Evolutionary conservation across 2,797 vertebrate genomes (phyloP).

Genomic region (Sparus aurata): DNA sequence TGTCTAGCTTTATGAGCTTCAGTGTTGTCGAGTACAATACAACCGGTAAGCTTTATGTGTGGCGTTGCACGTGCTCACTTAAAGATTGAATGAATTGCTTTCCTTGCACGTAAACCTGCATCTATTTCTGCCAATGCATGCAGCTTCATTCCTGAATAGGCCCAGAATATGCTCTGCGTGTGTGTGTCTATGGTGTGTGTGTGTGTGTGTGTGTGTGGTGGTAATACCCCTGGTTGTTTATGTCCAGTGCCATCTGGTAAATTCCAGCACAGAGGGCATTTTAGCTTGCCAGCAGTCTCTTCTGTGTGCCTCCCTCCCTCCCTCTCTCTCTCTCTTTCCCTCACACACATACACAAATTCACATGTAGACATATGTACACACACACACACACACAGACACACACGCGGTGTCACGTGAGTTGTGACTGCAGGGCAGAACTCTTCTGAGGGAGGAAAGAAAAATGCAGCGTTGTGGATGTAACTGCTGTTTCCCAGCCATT

Average conservation of each 20-base stretch:
- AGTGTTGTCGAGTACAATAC: neutral
- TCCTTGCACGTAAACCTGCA: slow-evolving; percentile 17
- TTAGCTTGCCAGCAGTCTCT: slow-evolving; percentile 68
- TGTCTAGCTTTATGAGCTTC: neutral
- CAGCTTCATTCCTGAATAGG: slow-evolving; percentile 16
- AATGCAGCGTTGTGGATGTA: slow-evolving; percentile 64
- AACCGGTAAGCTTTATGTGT: neutral
- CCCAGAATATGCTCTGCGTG: slow-evolving; percentile 2
- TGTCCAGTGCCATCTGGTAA: slow-evolving; percentile 78
- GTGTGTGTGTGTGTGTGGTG: slow-evolving; percentile 22
- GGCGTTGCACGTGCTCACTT: neutral
- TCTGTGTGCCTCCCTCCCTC: slow-evolving; percentile 31
- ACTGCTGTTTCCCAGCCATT: slow-evolving; percentile 54
- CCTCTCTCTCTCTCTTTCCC: neutral
- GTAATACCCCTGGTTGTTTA: slow-evolving; percentile 65
- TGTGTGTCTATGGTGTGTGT: slow-evolving; percentile 22
- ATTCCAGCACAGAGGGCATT: slow-evolving; percentile 76
- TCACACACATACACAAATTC: slow-evolving; percentile 20
- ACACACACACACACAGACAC: slow-evolving; percentile 26
- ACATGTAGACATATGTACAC: slow-evolving; percentile 12
- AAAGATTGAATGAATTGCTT: neutral
- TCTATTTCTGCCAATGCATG: slow-evolving; percentile 26
- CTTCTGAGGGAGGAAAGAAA: slow-evolving; percentile 65
- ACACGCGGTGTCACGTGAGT: slow-evolving; percentile 70
- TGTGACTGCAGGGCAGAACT: slow-evolving; percentile 73